A percentile compares a stretch with the other conserved stretches of the same genome.
phyloP scores from a whole-genome alignment of 2,888 invertebrate species.

The Phaedon cochleariae region DNA sequence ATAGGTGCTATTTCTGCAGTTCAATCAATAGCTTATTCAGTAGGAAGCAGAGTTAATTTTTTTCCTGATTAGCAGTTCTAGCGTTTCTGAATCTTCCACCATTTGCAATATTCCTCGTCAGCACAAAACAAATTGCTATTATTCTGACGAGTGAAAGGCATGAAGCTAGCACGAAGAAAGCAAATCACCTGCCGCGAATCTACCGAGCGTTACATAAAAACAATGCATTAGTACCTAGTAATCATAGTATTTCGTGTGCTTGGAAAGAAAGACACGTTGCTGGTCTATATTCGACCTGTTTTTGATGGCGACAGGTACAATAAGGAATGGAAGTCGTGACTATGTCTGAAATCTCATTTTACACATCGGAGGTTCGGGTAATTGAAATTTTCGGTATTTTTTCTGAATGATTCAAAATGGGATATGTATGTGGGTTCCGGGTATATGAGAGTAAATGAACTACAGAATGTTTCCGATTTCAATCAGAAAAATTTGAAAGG shows the following conservation, averaged over 20 bases:
- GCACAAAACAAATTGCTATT: not conserved
- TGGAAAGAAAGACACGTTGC: too few relatives aligned
- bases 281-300: not conserved
- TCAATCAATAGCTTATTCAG: too few relatives aligned
- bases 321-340: slow-evolving; percentile 5
- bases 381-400: slow-evolving; percentile 10
- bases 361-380: not conserved
- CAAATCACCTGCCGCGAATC: slow-evolving; percentile 9
- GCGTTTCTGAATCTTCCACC: not conserved
- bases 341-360: slow-evolving; percentile 2
- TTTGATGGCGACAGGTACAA: not conserved
- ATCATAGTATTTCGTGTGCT: too few relatives aligned
- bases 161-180: slow-evolving; percentile 9
- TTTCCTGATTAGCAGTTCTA: slow-evolving; percentile 10
- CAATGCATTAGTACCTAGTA: not conserved
- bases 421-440: too few relatives aligned
- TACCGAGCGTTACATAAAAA: slow-evolving; percentile 10
- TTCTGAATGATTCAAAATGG: too few relatives aligned
- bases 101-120: not conserved
- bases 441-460: too few relatives aligned
- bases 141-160: slow-evolving; percentile 12
- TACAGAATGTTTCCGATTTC: too few relatives aligned
- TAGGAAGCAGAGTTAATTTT: not conserved
- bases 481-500: too few relatives aligned
- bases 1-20: too few relatives aligned